phyloP scores from a whole-genome alignment of 2,797 vertebrate genomes.

The Pygocentrus nattereri region DNA sequence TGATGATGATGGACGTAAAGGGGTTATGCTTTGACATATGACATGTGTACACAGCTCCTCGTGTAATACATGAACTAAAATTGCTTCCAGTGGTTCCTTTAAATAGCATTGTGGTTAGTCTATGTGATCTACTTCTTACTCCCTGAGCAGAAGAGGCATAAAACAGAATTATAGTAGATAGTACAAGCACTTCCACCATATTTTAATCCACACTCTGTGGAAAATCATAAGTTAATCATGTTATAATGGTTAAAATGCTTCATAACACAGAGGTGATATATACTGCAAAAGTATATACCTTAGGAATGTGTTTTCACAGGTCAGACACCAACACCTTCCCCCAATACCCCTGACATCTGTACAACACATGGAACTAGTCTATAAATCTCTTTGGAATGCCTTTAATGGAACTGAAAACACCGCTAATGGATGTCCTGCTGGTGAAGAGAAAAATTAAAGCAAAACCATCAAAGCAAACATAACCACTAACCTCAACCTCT shows the following conservation, averaged over 20 bases:
- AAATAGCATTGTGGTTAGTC: conserved; percentile 16
- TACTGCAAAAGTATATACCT: conserved; percentile 59
- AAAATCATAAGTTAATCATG: background rate
- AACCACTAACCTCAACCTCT: conserved; percentile 42
- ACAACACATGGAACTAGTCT: conserved; percentile 62
- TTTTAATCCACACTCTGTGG: background rate
- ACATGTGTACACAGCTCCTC: conserved; percentile 31
- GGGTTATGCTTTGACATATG: conserved; percentile 27
- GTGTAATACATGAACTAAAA: conserved; percentile 16
- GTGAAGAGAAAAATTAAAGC: conserved; percentile 44
- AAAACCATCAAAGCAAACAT: conserved; percentile 51
- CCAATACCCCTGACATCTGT: conserved; percentile 72
- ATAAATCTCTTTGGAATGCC: conserved; percentile 63
- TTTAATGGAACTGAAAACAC: conserved; percentile 54
- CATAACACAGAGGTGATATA: conserved; percentile 28
- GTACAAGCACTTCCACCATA: background rate
- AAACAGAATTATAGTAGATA: background rate
- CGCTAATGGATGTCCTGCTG: conserved; percentile 50
- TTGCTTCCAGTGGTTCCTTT: conserved; percentile 39
- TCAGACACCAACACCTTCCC: conserved; percentile 31
- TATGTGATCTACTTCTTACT: conserved; percentile 28
- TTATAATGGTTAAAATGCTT: conserved; percentile 1
- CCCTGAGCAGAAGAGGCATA: background rate
- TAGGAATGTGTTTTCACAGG: conserved; percentile 66
- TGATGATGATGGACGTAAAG: conserved; percentile 37